A percentile compares a stretch with the other conserved stretches of the same genome.
phyloP scores from a whole-genome alignment of 2,113 vertebrate genomes.

The Neolamprologus tretocephalus region DNA sequence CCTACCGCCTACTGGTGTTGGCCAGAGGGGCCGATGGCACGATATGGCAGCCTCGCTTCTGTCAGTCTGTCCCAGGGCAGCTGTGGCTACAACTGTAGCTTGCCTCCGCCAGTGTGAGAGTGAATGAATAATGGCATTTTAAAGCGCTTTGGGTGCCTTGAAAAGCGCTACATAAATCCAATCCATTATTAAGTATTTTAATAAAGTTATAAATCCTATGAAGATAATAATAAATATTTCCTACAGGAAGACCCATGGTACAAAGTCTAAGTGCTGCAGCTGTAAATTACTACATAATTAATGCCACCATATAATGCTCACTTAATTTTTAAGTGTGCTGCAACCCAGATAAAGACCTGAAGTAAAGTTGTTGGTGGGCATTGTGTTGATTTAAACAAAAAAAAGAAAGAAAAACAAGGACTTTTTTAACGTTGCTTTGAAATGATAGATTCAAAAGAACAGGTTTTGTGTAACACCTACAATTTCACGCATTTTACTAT shows the following conservation, averaged over 20 bases:
- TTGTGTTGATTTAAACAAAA: background rate
- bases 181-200: background rate
- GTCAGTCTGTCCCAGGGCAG: no score
- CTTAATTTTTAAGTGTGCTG: background rate
- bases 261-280: background rate
- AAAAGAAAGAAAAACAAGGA: background rate
- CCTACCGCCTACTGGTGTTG: no score
- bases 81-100: no score
- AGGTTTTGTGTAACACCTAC: background rate
- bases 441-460: background rate
- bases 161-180: no score
- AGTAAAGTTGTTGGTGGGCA: background rate
- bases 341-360: background rate
- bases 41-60: no score
- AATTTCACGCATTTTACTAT: background rate
- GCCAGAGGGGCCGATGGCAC: rapidly evolving
- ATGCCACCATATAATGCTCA: background rate
- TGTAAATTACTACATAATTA: background rate
- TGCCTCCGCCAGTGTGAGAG: rapidly evolving
- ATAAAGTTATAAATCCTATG: background rate
- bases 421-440: background rate
- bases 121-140: no score
- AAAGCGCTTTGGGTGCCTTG: no score
- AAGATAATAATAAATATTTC: background rate
- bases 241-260: background rate